Evolutionary conservation across 2,113 vertebrate species (phyloP).

Genomic region (Heterocephalus glaber): DNA sequence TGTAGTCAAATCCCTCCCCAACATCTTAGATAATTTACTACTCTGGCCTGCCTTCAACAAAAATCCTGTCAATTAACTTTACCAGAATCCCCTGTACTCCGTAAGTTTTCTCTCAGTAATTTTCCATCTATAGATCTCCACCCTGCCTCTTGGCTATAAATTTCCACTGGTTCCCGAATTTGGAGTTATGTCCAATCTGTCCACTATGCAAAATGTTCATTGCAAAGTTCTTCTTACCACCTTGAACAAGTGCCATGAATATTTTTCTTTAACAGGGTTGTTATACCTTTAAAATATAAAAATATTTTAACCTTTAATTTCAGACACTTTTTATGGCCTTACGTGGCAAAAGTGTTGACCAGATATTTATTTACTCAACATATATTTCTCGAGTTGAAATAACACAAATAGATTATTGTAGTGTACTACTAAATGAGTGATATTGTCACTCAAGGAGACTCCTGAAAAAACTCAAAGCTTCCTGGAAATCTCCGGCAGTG

Average conservation of each 20-base stretch:
- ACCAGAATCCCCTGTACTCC: not conserved
- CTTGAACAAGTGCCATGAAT: not conserved
- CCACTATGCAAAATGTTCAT: not conserved
- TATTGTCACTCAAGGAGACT: not conserved
- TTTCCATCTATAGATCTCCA: not conserved
- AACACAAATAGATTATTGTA: not conserved
- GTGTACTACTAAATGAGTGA: not conserved
- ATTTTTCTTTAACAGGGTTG: not conserved
- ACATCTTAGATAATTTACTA: not conserved
- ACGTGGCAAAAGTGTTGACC: not conserved
- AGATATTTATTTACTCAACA: not conserved
- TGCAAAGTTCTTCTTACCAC: not conserved
- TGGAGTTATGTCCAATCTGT: too few species aligned
- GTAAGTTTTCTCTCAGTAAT: not conserved
- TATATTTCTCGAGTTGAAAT: slow-evolving; percentile 12
- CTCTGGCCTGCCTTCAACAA: not conserved
- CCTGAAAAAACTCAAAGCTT: not conserved
- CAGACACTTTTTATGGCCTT: slow-evolving; percentile 1
- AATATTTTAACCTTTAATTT: slow-evolving; percentile 50
- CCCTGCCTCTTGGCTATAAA: not conserved
- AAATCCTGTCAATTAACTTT: not conserved
- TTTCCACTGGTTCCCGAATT: not conserved
- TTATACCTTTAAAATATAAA: slow-evolving; percentile 7
- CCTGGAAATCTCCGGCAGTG: not conserved
- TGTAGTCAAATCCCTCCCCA: not conserved